Evolutionary conservation across 2,888 invertebrate genomes (phyloP).

Genomic region (Liposcelis brunnea): DNA sequence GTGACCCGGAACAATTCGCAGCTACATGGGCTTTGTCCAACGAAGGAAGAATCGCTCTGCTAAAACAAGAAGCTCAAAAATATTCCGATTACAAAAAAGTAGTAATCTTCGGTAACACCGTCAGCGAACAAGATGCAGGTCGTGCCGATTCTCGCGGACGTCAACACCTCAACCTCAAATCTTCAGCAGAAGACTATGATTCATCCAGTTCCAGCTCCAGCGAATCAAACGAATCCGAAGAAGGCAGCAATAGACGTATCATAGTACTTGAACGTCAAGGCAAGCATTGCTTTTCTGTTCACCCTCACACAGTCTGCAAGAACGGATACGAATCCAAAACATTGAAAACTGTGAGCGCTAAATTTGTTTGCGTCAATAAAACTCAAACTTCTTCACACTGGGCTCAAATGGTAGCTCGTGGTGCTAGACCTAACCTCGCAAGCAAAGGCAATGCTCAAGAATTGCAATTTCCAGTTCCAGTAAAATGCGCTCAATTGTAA

Average conservation of each 20-base stretch:
- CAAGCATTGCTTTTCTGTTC: conserved; percentile 42
- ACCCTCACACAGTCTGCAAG: conserved; percentile 36
- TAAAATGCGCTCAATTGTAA: no score
- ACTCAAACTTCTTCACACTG: conserved; percentile 20
- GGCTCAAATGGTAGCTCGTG: conserved; percentile 25
- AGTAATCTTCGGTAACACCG: conserved; percentile 26
- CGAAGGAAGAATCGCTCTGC: conserved; percentile 26
- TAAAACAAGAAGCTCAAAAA: conserved; percentile 27
- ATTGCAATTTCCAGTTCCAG: no score
- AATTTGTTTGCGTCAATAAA: conserved; percentile 28
- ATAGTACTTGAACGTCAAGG: conserved; percentile 28
- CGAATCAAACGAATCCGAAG: background rate
- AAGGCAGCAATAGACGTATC: conserved; percentile 14
- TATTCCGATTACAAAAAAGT: conserved; percentile 25
- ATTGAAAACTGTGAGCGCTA: conserved; percentile 17
- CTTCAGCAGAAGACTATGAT: conserved; percentile 11
- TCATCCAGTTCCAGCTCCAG: conserved; percentile 18
- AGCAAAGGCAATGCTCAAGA: conserved; percentile 21
- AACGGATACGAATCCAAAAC: conserved; percentile 29
- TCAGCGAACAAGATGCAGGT: conserved; percentile 25
- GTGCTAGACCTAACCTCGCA: conserved; percentile 32
- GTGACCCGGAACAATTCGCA: conserved; percentile 34
- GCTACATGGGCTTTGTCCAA: conserved; percentile 37
- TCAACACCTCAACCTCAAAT: conserved; percentile 11
- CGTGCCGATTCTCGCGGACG: background rate